Evolutionary conservation across 2,888 invertebrate genomes (phyloP), one percentile per base, ranked within the genome.

Genomic region (Tiphia femorata): DNA sequence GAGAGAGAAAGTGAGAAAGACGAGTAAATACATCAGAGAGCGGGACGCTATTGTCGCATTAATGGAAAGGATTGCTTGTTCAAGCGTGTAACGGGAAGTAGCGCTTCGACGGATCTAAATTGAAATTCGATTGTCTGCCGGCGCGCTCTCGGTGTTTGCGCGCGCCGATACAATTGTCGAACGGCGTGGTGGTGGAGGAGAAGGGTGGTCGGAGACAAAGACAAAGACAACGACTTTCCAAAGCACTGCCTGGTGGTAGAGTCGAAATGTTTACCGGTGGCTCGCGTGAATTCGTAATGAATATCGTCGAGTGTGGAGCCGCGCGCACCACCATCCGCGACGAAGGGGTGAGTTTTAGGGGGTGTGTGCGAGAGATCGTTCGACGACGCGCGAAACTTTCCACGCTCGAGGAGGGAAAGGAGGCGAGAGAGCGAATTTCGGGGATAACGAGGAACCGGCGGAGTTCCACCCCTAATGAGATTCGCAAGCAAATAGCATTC

Each of bases 1-100:
- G 55, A 54, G 49, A 62, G 62, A 66, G 59, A 62, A 61, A 58
- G 67, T 62, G 21, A 56, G 58, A 57, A 65, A 35, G 41, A 54
- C 64, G 64, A 51, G 76, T 76, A 75, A 77, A 77, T 73, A 77
- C 75, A 70, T 74, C 70, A 66, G 67, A 68, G 76, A 70, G 73
- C 72, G 72, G n/a, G n/a, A 68, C 61, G 62, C 70, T 73, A 81
- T 81, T 81, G 81, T 81, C 74, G 74, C 69, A 73, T 79, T 81
- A 80, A 81, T 80, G 78, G 81, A 80, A 80, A 79, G 80, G 79
- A 79, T 81, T 78, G 81, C 73, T 79, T 75, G 78, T 75, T 78
- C 73, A 74, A 76, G 69, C 74, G 75, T 73, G 71, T 70, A 70
- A 70, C 77, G 71, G 70, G 73, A 66, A 67, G 68, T 68, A 64